phyloP scores from a whole-genome alignment of 2,888 invertebrate genomes.

The Pandemis heparana region DNA sequence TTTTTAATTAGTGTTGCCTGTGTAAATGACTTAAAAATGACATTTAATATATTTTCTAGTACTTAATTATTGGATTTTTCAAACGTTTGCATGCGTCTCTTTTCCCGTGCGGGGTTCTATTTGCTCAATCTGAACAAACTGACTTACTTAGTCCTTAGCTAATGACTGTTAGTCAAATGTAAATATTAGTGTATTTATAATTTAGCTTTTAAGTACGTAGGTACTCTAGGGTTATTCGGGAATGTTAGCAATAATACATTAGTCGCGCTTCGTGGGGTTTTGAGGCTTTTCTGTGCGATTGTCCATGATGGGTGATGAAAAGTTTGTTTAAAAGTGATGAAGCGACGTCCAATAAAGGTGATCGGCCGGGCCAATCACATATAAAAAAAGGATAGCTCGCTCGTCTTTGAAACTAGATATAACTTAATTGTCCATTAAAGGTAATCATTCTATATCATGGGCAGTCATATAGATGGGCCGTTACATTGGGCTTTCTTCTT shows the following conservation, averaged over 20 bases:
- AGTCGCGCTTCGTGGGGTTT: slow-evolving; percentile 69
- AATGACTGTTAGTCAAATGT: slow-evolving; percentile 80
- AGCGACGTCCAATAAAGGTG: neutral
- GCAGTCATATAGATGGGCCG: slow-evolving; percentile 8
- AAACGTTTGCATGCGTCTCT: slow-evolving; percentile 40
- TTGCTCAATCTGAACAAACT: slow-evolving; percentile 61
- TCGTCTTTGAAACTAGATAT: no score
- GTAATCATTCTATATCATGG: neutral
- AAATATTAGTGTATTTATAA: slow-evolving; percentile 82
- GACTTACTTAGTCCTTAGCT: slow-evolving; percentile 58
- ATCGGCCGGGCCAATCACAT: neutral
- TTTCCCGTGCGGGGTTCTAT: slow-evolving; percentile 39
- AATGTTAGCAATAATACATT: slow-evolving; percentile 81
- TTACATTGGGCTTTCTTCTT: slow-evolving; percentile 29
- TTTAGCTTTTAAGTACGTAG: slow-evolving; percentile 58
- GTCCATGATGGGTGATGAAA: neutral
- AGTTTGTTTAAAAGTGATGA: neutral
- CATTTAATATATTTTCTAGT: slow-evolving; percentile 25
- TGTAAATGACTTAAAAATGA: neutral
- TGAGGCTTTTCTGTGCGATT: slow-evolving; percentile 26
- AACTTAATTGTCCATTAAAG: no score
- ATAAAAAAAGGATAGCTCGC: no score
- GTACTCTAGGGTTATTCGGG: slow-evolving; percentile 65
- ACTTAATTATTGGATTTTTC: slow-evolving; percentile 19
- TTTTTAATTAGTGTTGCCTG: slow-evolving; percentile 31